Conservation (phyloP, 2,797 vertebrate species). For the Myripristis murdjan region DNA sequence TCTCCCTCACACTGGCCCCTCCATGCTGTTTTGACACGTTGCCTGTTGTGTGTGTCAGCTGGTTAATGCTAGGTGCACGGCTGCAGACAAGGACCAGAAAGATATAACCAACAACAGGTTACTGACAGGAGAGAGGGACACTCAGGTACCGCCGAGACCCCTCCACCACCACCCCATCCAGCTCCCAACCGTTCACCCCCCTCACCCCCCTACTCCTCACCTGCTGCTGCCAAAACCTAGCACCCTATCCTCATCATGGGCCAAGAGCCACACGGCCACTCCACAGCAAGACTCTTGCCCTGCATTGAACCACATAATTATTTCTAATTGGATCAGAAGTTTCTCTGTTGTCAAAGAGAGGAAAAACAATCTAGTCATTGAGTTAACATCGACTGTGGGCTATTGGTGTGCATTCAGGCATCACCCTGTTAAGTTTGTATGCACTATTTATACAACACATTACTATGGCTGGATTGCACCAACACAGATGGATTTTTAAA, state of each 20-base stretch:
- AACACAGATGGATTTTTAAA: no score
- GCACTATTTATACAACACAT: no score
- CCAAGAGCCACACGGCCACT: constrained; percentile 59
- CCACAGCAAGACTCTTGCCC: constrained; percentile 73
- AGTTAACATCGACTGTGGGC: background rate
- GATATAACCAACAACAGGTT: constrained; percentile 99
- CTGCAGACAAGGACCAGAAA: constrained; percentile 99
- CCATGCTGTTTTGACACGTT: constrained; percentile 74
- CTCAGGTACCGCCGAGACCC: constrained; percentile 91
- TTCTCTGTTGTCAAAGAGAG: background rate
- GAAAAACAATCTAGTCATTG: background rate
- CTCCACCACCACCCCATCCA: constrained; percentile 28
- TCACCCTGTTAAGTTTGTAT: no score
- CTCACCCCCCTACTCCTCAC: constrained; percentile 31
- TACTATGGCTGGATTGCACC: no score
- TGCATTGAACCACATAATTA: constrained; percentile 1
- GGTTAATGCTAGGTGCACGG: constrained; percentile 96
- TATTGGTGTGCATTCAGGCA: no score
- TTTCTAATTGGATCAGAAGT: constrained; percentile 28
- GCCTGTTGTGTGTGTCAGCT: constrained; percentile 90
- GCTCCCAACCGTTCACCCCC: constrained; percentile 64
- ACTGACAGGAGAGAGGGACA: constrained; percentile 99
- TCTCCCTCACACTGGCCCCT: constrained; percentile 7
- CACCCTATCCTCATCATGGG: constrained; percentile 72
- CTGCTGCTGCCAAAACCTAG: constrained; percentile 64